These are phyloP conservation scores for Chionodraco myersi DNA, from an alignment of 2,113 vertebrate species.

Conservation along the genomic window DNA sequence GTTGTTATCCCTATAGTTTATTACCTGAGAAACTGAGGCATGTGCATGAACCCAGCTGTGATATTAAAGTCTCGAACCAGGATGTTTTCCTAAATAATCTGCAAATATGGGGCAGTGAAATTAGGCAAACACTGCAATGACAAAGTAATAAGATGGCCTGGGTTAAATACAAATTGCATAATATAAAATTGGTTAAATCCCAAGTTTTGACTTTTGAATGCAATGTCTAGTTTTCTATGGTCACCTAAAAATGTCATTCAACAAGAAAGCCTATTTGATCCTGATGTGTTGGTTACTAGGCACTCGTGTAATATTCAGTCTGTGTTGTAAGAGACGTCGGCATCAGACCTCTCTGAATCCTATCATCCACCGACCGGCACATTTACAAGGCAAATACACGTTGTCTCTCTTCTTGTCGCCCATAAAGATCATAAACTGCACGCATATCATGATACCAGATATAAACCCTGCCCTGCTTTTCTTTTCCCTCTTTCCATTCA, in stretches of 20 bases:
- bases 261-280: constrained; percentile 1
- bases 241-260: background rate
- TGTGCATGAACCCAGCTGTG: constrained; percentile 16
- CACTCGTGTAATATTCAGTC: background rate
- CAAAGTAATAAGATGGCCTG: background rate
- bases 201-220: background rate
- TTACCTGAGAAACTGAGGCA: constrained; percentile 25
- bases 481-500: constrained; percentile 27
- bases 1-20: constrained; percentile 35
- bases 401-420: background rate
- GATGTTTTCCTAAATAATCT: constrained; percentile 33
- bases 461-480: background rate
- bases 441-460: constrained; percentile 38
- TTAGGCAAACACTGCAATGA: background rate
- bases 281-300: constrained; percentile 21
- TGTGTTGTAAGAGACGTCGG: background rate
- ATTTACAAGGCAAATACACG: constrained; percentile 72
- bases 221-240: background rate
- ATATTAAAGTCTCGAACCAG: constrained; percentile 48
- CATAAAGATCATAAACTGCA: constrained; percentile 28
- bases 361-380: constrained; percentile 7
- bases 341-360: constrained; percentile 41
- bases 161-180: background rate
- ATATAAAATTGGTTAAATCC: background rate
- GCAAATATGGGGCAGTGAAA: constrained; percentile 25